These are phyloP conservation scores for Thyatira batis DNA, from an alignment of 2,888 invertebrate species.

Conservation along the genomic window DNA sequence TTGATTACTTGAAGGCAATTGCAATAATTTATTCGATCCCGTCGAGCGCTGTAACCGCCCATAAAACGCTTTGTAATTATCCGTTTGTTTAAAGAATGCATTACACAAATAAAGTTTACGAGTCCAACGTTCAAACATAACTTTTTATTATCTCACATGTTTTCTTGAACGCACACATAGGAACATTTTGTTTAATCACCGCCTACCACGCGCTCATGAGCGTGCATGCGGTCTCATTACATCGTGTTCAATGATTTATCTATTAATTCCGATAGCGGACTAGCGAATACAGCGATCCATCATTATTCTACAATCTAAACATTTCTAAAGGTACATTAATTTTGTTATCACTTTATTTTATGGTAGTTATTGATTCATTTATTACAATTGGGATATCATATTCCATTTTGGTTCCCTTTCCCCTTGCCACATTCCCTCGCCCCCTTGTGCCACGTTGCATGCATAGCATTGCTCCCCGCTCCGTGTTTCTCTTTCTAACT, in stretches of 20 bases:
- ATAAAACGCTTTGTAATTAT: conserved; percentile 73
- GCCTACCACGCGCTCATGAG: conserved; percentile 44
- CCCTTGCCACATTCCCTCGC: conserved; percentile 32
- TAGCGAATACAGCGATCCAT: conserved; percentile 27
- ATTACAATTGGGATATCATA: conserved; percentile 61
- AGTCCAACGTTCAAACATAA: conserved; percentile 70
- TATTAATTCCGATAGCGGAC: conserved; percentile 39
- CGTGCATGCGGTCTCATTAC: conserved; percentile 47
- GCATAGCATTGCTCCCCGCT: conserved; percentile 41
- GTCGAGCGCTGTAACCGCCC: conserved; percentile 55
- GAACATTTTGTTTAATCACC: conserved; percentile 55
- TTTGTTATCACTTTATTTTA: conserved; percentile 76
- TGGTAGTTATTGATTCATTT: conserved; percentile 73
- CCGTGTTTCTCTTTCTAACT: conserved; percentile 59
- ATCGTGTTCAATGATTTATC: conserved; percentile 58
- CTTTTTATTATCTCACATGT: conserved; percentile 79
- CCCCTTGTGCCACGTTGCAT: conserved; percentile 44
- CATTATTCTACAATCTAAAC: conserved; percentile 45
- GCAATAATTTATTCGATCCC: conserved; percentile 61
- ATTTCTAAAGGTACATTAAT: conserved; percentile 35
- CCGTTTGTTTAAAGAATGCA: conserved; percentile 76
- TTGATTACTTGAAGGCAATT: conserved; percentile 52
- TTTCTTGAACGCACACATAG: conserved; percentile 58
- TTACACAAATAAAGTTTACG: conserved; percentile 80
- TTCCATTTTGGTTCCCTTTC: conserved; percentile 47